A percentile compares a stretch with the other conserved stretches of the same genome.
These are phyloP conservation scores for Hydrotaea cyrtoneurina DNA, from an alignment of 2,888 invertebrate genomes.

Conservation along the genomic window DNA sequence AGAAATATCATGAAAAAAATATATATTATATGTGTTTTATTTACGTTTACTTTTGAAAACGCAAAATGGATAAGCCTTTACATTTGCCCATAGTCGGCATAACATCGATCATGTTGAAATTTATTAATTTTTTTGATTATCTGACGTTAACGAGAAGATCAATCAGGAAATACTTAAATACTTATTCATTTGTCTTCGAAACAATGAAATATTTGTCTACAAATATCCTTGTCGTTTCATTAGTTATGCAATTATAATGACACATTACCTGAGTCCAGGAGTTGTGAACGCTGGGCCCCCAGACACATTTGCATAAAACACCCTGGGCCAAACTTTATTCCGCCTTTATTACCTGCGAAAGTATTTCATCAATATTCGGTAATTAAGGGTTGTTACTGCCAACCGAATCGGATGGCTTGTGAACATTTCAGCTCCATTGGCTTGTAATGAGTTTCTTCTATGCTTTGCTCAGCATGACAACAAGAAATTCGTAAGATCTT, in stretches of 20 bases:
- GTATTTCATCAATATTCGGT: background rate
- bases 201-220: background rate
- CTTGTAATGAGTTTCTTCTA: constrained; percentile 2
- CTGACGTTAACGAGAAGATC: too few relatives aligned
- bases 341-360: constrained; percentile 7
- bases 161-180: too few relatives aligned
- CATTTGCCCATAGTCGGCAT: too few relatives aligned
- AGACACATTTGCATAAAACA: constrained; percentile 20
- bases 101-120: too few relatives aligned
- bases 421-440: background rate
- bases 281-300: background rate
- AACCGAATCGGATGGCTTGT: background rate
- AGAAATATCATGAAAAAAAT: too few relatives aligned
- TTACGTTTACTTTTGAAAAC: too few relatives aligned
- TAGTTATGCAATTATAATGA: constrained; percentile 27
- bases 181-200: too few relatives aligned
- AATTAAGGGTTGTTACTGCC: background rate
- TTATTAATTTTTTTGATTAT: too few relatives aligned
- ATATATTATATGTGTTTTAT: too few relatives aligned
- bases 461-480: background rate
- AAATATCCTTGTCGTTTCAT: background rate
- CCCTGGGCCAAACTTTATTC: background rate
- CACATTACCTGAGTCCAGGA: constrained; percentile 19
- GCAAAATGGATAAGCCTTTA: too few relatives aligned
- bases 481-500: background rate